Conservation (phyloP, 2,888 invertebrate species). For the Papilio protenor region DNA sequence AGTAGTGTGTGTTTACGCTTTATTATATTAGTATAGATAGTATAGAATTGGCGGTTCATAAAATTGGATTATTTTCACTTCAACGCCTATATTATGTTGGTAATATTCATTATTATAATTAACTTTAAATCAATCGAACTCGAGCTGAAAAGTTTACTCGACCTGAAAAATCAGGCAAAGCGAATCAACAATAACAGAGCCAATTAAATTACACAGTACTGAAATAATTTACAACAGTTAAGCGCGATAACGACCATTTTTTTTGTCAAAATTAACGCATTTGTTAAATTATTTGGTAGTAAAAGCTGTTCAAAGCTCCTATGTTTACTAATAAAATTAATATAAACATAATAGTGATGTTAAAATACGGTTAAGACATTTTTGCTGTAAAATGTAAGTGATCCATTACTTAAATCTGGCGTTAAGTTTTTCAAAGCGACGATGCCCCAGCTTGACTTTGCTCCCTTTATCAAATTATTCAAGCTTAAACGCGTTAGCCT, state of each 20-base stretch:
- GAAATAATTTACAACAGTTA: not conserved
- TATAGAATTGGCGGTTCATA: too few relatives aligned
- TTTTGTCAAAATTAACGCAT: not conserved
- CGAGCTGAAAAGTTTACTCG: slow-evolving; percentile 7
- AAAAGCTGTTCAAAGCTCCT: not conserved
- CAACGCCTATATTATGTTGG: not conserved
- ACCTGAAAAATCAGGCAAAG: slow-evolving; percentile 19
- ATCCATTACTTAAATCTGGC: slow-evolving; percentile 18
- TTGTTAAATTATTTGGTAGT: not conserved
- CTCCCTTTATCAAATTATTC: slow-evolving; percentile 42
- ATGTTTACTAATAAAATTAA: not conserved
- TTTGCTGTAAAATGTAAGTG: not conserved
- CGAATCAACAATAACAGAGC: slow-evolving; percentile 11
- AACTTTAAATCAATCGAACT: slow-evolving; percentile 1
- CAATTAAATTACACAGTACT: slow-evolving; percentile 11
- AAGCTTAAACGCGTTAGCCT: slow-evolving; percentile 41
- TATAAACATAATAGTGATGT: too few relatives aligned
- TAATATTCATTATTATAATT: slow-evolving; percentile 18
- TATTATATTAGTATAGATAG: too few relatives aligned
- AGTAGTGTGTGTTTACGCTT: too few relatives aligned
- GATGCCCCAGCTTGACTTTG: not conserved
- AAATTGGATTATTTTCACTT: not conserved
- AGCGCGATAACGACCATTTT: not conserved
- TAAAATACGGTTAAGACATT: not conserved
- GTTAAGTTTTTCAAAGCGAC: slow-evolving; percentile 20